These are phyloP conservation scores for Erythrolamprus reginae DNA, from an alignment of 2,113 vertebrate genomes.

Conservation along the genomic window DNA sequence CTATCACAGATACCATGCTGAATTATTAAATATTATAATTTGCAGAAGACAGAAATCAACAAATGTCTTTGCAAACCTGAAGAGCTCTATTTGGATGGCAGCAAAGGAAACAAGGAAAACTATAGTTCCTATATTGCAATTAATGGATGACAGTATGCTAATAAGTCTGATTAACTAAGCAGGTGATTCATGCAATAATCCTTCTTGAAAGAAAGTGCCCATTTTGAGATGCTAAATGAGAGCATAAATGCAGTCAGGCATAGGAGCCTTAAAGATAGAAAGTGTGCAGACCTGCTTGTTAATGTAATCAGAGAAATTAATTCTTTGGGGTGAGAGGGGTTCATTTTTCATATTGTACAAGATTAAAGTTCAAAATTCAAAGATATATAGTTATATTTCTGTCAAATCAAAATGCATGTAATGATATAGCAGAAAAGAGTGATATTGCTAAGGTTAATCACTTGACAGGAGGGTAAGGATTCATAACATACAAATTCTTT, in stretches of 20 bases:
- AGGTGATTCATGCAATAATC: conserved; percentile 71
- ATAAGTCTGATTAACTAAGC: conserved; percentile 77
- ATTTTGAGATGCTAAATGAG: conserved; percentile 74
- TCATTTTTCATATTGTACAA: conserved; percentile 53
- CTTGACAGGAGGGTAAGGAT: neutral
- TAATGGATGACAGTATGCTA: conserved; percentile 73
- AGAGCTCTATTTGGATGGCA: conserved; percentile 52
- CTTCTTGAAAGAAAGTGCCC: conserved; percentile 68
- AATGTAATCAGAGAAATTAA: conserved; percentile 63
- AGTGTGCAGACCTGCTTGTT: conserved; percentile 56
- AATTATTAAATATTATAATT: conserved; percentile 33
- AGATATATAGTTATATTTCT: conserved; percentile 32
- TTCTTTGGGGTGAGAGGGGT: conserved; percentile 36
- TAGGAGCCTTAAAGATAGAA: conserved; percentile 67
- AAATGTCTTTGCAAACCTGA: conserved; percentile 46
- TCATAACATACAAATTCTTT: neutral
- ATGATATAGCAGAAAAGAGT: conserved; percentile 39
- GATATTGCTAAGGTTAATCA: conserved; percentile 32
- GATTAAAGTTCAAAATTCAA: conserved; percentile 44
- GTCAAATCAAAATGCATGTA: conserved; percentile 35
- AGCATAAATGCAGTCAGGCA: conserved; percentile 70
- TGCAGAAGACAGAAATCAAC: conserved; percentile 31
- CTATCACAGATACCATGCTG: conserved; percentile 34
- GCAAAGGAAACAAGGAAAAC: conserved; percentile 45
- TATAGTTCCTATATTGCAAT: conserved; percentile 66